A percentile compares a stretch with the other conserved stretches of the same genome.
phyloP scores from a whole-genome alignment of 2,888 invertebrate species.

The Amblyjoppa fuscipennis region DNA sequence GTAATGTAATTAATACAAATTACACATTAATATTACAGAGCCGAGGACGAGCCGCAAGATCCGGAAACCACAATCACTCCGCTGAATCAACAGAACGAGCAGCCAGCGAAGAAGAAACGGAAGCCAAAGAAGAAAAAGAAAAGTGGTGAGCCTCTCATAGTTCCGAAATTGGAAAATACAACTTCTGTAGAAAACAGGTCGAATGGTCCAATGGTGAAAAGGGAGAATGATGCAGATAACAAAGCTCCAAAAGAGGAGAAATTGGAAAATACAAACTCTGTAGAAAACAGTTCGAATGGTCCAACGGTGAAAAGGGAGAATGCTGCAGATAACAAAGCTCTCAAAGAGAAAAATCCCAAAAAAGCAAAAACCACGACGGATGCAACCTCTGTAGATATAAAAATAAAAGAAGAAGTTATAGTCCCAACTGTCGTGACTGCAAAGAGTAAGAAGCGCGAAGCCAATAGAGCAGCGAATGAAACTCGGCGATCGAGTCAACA shows the following conservation, averaged over 20 bases:
- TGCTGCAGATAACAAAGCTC: constrained; percentile 47
- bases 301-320: constrained; percentile 29
- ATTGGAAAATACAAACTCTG: constrained; percentile 26
- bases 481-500: neutral
- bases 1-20: neutral
- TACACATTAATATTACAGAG: constrained; percentile 42
- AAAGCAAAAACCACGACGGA: constrained; percentile 19
- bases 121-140: constrained; percentile 83
- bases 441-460: constrained; percentile 48
- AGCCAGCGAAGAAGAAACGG: constrained; percentile 81
- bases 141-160: constrained; percentile 69
- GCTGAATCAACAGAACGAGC: constrained; percentile 68
- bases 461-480: constrained; percentile 21
- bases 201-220: neutral
- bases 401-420: neutral
- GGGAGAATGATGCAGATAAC: constrained; percentile 46
- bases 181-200: neutral
- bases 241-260: constrained; percentile 54
- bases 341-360: constrained; percentile 43
- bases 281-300: neutral
- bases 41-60: constrained; percentile 78
- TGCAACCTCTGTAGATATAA: neutral
- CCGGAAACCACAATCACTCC: constrained; percentile 37
- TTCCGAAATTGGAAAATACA: constrained; percentile 19
- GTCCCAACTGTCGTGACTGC: neutral